Conservation (phyloP, 2,888 invertebrate species). For the Sepioteuthis lessoniana region DNA sequence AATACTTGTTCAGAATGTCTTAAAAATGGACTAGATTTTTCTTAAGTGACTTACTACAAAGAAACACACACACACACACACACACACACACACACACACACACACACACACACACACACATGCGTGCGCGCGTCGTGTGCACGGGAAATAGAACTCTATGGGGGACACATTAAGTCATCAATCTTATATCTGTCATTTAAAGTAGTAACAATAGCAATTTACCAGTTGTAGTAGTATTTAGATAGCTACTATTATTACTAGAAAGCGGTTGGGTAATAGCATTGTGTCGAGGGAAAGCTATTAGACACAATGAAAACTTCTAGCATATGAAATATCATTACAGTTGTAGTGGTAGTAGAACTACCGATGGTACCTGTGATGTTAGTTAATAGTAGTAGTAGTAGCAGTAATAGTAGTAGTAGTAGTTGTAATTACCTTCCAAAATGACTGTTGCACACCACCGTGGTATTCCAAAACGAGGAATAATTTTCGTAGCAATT, state of each 20-base stretch:
- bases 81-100: not conserved
- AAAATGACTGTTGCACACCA: slow-evolving; percentile 10
- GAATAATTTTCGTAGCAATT: slow-evolving; percentile 33
- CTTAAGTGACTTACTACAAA: no score
- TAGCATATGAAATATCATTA: not conserved
- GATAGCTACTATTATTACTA: not conserved
- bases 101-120: no score
- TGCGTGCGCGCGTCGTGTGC: no score
- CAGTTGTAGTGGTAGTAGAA: not conserved
- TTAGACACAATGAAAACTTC: not conserved
- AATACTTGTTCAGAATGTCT: no score
- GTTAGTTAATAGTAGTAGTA: not conserved
- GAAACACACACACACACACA: not conserved
- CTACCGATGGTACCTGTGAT: not conserved
- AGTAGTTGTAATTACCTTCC: slow-evolving; percentile 14
- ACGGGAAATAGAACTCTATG: no score
- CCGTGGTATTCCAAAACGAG: slow-evolving; percentile 33
- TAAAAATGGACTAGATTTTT: no score
- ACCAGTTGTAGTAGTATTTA: not conserved
- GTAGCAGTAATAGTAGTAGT: not conserved
- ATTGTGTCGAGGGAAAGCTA: not conserved
- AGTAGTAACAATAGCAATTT: not conserved
- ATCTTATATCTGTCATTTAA: not conserved
- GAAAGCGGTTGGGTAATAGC: not conserved
- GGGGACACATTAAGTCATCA: not conserved